Evolutionary conservation across 2,797 vertebrate species (phyloP), one percentile per base, ranked within the genome.

Genomic region (Cossypha polioptera): DNA sequence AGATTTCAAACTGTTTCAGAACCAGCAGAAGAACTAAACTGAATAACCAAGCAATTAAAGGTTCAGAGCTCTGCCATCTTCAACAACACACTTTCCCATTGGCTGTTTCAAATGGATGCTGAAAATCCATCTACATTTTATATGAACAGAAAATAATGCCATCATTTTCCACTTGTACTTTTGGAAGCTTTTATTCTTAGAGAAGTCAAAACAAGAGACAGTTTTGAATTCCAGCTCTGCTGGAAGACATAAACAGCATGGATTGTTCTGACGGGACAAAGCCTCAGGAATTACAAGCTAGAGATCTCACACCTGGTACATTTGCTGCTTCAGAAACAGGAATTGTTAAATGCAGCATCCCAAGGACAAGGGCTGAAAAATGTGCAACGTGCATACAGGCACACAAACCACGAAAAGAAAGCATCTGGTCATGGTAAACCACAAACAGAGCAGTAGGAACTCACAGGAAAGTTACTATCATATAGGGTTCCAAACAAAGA

Each of bases 191-290:
- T 53, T 48, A 33, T 38, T 82, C 57, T 63, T 63, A 25, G 31
- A 17, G 38, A 94, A 86, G 79, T 57, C 65, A 88, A 89, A 94
- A 87, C 55, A 85, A 76, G 35, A 86, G 33, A 55, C 5, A 69
- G 45, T 61, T 96, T 61, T 83, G 75, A 90, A 92, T 91, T 83
- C 45, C 79, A 65, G 40, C 38, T 48, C 59, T 61, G 42, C 35
- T 88, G 73, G 61, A 91, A 94, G 40, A 72, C 42, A 78, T 53
- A 74, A 90, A 86, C 26, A 88, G 31, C 8, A 2, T 0, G 0
- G 73, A 48, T 28, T 94, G 25, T 33, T 83, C 79, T 88, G 90
- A 83, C 0, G 0, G 24, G 45, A 77, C 58, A 43, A 1, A 76
- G 55, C 54, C 59, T 65, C 4, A 0, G 47, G 68, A 92, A 75